Evolutionary conservation across 2,113 vertebrate genomes (phyloP).

Genomic region (Lasiurus cinereus): DNA sequence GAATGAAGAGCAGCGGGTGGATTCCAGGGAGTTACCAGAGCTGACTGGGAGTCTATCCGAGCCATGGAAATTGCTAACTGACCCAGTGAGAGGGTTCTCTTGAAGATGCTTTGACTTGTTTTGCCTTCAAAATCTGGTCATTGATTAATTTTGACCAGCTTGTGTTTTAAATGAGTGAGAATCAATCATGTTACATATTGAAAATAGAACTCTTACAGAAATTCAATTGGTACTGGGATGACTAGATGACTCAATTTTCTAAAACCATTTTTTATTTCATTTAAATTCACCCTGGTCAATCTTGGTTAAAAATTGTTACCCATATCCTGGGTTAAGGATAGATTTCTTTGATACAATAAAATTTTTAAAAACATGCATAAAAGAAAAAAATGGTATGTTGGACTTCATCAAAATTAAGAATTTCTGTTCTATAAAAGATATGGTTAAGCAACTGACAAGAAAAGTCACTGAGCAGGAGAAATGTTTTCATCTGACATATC

Average conservation of each 20-base stretch:
- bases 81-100: background rate
- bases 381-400: background rate
- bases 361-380: background rate
- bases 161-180: slow-evolving; percentile 35
- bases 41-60: background rate
- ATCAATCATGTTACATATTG: background rate
- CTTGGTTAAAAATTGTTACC: background rate
- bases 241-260: background rate
- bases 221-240: background rate
- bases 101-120: background rate
- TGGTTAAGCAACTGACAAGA: slow-evolving; percentile 28
- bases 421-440: background rate
- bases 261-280: slow-evolving; percentile 19
- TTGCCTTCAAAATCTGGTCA: slow-evolving; percentile 12
- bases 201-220: background rate
- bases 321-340: background rate
- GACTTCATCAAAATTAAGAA: slow-evolving; percentile 42
- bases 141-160: background rate
- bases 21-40: background rate
- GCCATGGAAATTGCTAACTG: background rate
- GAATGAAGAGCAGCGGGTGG: background rate
- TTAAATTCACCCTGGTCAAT: background rate
- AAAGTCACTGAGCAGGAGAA: background rate
- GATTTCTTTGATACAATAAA: background rate
- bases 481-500: background rate